phyloP scores from a whole-genome alignment of 2,888 invertebrate species.

The Volucella inflata region DNA sequence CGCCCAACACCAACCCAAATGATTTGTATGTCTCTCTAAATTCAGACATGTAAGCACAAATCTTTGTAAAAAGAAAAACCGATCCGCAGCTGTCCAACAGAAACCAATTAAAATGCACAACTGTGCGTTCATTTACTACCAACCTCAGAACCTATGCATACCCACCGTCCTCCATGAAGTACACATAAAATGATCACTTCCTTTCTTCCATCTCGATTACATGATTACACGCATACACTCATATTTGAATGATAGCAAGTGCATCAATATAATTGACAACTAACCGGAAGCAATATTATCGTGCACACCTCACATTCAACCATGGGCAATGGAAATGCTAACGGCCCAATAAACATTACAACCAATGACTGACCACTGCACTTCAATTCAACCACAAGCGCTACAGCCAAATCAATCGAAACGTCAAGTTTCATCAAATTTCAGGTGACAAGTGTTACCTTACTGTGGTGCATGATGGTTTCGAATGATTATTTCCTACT shows the following conservation, averaged over 20 bases:
- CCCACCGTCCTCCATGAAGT: too few species aligned
- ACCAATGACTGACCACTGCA: constrained; percentile 15
- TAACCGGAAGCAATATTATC: constrained; percentile 57
- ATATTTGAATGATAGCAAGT: constrained; percentile 60
- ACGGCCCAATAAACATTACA: constrained; percentile 27
- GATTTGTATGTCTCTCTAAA: too few species aligned
- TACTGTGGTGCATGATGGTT: constrained; percentile 36
- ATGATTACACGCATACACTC: constrained; percentile 18
- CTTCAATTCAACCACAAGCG: constrained; percentile 38
- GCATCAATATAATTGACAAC: constrained; percentile 65
- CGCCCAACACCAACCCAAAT: too few species aligned
- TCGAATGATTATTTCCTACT: constrained; percentile 41
- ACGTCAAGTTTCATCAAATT: constrained; percentile 60
- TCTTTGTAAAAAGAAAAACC: too few species aligned
- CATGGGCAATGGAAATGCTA: constrained; percentile 37
- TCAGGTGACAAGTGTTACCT: constrained; percentile 43
- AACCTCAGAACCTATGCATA: background rate
- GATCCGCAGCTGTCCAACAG: constrained; percentile 23
- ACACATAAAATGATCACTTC: constrained; percentile 62
- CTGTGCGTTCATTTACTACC: constrained; percentile 15
- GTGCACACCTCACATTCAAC: constrained; percentile 46
- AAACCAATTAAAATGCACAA: constrained; percentile 57
- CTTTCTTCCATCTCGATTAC: constrained; percentile 64
- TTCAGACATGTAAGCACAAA: too few species aligned
- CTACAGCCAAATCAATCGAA: constrained; percentile 63